Percentiles rank a stretch among this genome's conserved stretches.
Conservation (phyloP, 1,140 invertebrate species). For the Sminthurides bifidus region DNA sequence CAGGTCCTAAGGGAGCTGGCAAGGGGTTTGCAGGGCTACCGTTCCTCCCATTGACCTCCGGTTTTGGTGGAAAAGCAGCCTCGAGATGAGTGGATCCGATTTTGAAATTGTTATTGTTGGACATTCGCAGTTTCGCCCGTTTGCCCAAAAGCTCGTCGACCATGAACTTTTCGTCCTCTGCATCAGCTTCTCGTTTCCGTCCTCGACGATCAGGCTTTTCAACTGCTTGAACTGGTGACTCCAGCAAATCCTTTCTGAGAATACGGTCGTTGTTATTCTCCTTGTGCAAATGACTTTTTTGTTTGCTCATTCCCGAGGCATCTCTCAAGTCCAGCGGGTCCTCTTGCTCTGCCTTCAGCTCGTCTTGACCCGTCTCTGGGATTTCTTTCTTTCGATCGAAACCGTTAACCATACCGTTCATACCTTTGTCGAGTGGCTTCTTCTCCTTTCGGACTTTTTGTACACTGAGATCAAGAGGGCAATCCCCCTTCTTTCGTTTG, state of each 20-base stretch:
- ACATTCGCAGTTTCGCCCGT: too few relatives aligned
- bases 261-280: neutral
- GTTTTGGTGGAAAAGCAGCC: neutral
- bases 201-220: too few relatives aligned
- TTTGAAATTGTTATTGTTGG: neutral
- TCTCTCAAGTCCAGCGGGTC: too few relatives aligned
- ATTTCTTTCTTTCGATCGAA: neutral
- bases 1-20: neutral
- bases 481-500: slow-evolving; percentile 19
- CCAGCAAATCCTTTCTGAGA: too few relatives aligned
- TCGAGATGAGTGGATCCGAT: neutral
- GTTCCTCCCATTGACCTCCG: neutral
- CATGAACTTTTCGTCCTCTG: neutral
- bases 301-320: neutral
- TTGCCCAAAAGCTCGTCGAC: slow-evolving; percentile 1
- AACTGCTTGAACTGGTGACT: too few relatives aligned
- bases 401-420: neutral
- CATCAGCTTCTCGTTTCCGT: slow-evolving; percentile 1
- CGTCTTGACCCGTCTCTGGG: neutral
- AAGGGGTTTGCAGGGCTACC: neutral
- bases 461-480: slow-evolving; percentile 30
- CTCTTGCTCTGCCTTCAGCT: too few relatives aligned
- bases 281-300: neutral
- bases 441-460: too few relatives aligned
- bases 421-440: too few relatives aligned